A percentile compares a stretch with the other conserved stretches of the same genome.
phyloP scores from a whole-genome alignment of 30 jellyfish, hydroid and myxozoan species.

The Turritopsis rubra region DNA sequence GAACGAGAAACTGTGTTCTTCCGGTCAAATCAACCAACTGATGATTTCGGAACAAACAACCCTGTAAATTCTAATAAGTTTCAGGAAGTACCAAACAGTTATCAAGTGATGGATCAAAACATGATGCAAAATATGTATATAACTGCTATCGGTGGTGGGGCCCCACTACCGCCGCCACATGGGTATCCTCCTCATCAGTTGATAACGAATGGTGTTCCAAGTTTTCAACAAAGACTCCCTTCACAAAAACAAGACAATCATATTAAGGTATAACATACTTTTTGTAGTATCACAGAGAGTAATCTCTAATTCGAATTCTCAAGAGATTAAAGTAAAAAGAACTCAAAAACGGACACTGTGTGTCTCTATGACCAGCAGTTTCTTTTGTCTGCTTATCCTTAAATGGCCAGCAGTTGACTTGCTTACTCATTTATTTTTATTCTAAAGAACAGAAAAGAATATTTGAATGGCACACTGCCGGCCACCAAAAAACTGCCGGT shows the following conservation, averaged over 20 bases:
- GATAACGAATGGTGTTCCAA: not conserved
- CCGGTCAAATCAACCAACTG: slow-evolving; percentile 4
- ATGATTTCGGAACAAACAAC: not conserved
- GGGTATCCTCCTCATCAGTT: not conserved
- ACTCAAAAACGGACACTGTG: too few species aligned
- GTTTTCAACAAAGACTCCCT: not conserved
- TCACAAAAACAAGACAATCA: not conserved
- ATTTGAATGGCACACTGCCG: too few species aligned
- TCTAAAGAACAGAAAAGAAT: too few species aligned
- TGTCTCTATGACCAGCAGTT: too few species aligned
- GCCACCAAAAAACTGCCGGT: too few species aligned
- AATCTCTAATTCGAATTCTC: too few species aligned
- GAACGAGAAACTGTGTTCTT: slow-evolving; percentile 47
- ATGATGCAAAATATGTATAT: not conserved
- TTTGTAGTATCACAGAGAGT: too few species aligned
- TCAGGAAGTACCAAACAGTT: slow-evolving; percentile 9
- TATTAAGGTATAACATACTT: not conserved
- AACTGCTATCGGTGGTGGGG: not conserved
- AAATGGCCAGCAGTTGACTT: too few species aligned
- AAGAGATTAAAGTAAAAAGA: too few species aligned
- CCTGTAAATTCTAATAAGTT: not conserved
- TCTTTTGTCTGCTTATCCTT: too few species aligned
- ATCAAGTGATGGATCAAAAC: not conserved
- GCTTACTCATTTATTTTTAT: too few species aligned
- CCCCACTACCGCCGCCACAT: not conserved